Evolutionary conservation across 2,113 vertebrate species (phyloP).

Genomic region (Leucopsar rothschildi): DNA sequence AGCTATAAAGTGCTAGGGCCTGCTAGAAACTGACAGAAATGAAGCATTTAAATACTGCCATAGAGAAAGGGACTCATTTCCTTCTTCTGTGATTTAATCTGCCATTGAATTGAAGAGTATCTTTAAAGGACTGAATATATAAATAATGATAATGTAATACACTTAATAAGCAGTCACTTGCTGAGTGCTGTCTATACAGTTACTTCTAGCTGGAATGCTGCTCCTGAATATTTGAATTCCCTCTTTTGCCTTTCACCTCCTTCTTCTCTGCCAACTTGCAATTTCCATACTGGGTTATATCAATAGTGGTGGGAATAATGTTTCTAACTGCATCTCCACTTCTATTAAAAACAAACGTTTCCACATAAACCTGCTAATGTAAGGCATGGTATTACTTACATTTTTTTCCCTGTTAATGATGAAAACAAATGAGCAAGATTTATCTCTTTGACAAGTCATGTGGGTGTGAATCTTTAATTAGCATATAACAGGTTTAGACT

Average conservation of each 20-base stretch:
- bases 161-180: background rate
- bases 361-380: conserved; percentile 41
- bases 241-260: background rate
- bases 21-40: background rate
- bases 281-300: conserved; percentile 10
- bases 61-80: background rate
- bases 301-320: conserved; percentile 34
- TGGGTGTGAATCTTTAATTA: conserved; percentile 77
- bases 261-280: conserved; percentile 4
- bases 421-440: conserved; percentile 67
- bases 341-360: conserved; percentile 33
- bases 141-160: background rate
- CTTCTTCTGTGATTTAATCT: background rate
- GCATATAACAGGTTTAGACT: conserved; percentile 75
- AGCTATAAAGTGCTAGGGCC: background rate
- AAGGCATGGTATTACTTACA: conserved; percentile 29
- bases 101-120: background rate
- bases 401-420: conserved; percentile 48
- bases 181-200: background rate
- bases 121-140: background rate
- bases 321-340: conserved; percentile 1
- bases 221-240: background rate
- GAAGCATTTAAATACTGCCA: background rate
- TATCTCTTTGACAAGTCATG: conserved; percentile 71
- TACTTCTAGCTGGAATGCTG: background rate